Evolutionary conservation across 1,140 invertebrate genomes (phyloP).

Genomic region (Meloidogyne chitwoodi): DNA sequence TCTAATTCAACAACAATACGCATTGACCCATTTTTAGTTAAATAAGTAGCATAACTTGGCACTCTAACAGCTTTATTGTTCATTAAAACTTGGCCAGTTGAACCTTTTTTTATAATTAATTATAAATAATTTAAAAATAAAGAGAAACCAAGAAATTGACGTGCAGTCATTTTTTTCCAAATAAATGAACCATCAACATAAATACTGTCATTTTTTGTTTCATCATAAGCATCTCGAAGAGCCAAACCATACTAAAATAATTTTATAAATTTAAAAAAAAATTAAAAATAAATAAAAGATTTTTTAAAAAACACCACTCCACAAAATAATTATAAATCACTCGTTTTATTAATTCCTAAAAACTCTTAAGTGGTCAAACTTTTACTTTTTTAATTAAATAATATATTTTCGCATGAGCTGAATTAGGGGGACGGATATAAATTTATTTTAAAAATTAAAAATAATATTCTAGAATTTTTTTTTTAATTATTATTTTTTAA

Average conservation of each 20-base stretch:
- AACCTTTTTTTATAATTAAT: conserved; percentile 23
- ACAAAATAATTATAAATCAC: too few relatives aligned
- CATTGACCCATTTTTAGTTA: conserved; percentile 51
- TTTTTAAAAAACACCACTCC: too few relatives aligned
- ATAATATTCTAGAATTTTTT: too few relatives aligned
- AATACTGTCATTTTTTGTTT: conserved; percentile 48
- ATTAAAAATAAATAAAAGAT: too few relatives aligned
- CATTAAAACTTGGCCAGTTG: conserved; percentile 57
- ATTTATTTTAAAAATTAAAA: too few relatives aligned
- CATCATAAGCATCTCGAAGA: conserved; percentile 54
- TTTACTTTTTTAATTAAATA: too few relatives aligned
- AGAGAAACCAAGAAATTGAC: conserved; percentile 52
- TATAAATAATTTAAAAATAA: neutral
- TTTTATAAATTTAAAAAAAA: neutral
- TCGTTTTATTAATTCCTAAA: too few relatives aligned
- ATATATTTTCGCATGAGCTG: too few relatives aligned
- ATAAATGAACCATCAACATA: conserved; percentile 49
- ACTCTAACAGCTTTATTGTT: conserved; percentile 59
- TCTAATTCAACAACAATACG: conserved; percentile 56
- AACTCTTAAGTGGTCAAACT: too few relatives aligned
- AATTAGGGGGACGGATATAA: too few relatives aligned
- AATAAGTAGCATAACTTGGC: conserved; percentile 54
- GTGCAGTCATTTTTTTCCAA: conserved; percentile 57
- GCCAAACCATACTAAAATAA: conserved; percentile 46
- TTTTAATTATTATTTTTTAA: too few relatives aligned